These are phyloP conservation scores for Bombus haemorrhoidalis DNA, from an alignment of 1,140 invertebrate species.

Conservation along the genomic window DNA sequence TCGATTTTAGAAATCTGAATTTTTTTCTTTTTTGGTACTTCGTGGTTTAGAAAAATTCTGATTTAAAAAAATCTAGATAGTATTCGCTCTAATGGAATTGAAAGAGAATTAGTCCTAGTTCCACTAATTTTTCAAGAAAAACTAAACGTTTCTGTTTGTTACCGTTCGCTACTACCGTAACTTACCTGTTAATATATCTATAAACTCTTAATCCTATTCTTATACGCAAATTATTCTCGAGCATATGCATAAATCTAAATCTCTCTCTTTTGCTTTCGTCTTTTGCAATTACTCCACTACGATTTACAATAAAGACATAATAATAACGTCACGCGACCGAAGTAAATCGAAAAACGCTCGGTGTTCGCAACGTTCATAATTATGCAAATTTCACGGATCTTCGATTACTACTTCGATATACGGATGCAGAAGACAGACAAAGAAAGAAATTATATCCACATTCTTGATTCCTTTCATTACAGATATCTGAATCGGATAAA, in stretches of 20 bases:
- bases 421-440: not conserved
- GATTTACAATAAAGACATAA: not conserved
- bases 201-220: not conserved
- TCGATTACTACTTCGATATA: not conserved
- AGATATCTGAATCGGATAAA: not conserved
- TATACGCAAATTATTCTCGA: not conserved
- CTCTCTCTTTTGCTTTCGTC: not conserved
- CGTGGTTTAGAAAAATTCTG: not conserved
- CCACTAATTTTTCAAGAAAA: no score
- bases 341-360: not conserved
- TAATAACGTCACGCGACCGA: not conserved
- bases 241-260: not conserved
- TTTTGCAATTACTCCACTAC: not conserved
- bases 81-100: no score
- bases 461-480: not conserved
- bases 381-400: not conserved
- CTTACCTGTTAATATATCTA: no score
- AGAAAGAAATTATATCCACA: not conserved
- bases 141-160: not conserved
- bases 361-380: not conserved
- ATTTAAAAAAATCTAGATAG: not conserved
- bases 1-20: conserved; percentile 9
- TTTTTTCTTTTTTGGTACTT: not conserved
- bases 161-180: not conserved
- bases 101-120: no score